Evolutionary conservation across 2,888 invertebrate species (phyloP).

Genomic region (Macroteleia sp.): DNA sequence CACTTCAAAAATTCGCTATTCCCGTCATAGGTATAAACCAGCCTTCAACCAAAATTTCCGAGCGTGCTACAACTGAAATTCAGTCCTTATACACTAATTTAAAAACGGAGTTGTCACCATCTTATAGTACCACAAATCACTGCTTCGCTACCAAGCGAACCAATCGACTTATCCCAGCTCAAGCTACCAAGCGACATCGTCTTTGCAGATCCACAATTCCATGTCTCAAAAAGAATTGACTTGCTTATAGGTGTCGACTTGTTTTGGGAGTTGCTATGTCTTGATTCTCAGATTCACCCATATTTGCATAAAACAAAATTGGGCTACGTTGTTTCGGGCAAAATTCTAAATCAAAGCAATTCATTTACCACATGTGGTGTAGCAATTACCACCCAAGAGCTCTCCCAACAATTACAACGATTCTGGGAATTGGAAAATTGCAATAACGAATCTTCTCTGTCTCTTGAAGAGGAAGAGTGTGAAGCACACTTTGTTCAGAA

Average conservation of each 20-base stretch:
- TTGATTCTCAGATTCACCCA: neutral
- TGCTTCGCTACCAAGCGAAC: neutral
- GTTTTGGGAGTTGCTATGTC: slow-evolving; percentile 19
- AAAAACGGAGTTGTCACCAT: neutral
- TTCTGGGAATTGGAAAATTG: slow-evolving; percentile 38
- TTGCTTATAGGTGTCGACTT: neutral
- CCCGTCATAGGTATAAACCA: too few species aligned
- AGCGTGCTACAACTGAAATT: neutral
- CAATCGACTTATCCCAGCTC: slow-evolving; percentile 1
- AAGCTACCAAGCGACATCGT: neutral
- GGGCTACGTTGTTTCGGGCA: slow-evolving; percentile 30
- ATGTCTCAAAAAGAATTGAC: neutral
- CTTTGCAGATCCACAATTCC: slow-evolving; percentile 1
- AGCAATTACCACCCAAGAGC: too few species aligned
- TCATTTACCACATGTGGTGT: neutral
- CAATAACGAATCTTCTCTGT: too few species aligned
- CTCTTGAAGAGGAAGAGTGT: neutral
- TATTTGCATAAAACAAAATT: slow-evolving; percentile 25
- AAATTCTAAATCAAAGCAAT: neutral
- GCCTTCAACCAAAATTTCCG: too few species aligned
- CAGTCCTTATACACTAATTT: neutral
- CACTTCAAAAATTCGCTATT: neutral
- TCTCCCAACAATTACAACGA: neutral
- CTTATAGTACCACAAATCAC: neutral
- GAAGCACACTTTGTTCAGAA: slow-evolving; percentile 11